Conservation (phyloP, 2,888 invertebrate genomes). For the Steinernema carpocapsae region DNA sequence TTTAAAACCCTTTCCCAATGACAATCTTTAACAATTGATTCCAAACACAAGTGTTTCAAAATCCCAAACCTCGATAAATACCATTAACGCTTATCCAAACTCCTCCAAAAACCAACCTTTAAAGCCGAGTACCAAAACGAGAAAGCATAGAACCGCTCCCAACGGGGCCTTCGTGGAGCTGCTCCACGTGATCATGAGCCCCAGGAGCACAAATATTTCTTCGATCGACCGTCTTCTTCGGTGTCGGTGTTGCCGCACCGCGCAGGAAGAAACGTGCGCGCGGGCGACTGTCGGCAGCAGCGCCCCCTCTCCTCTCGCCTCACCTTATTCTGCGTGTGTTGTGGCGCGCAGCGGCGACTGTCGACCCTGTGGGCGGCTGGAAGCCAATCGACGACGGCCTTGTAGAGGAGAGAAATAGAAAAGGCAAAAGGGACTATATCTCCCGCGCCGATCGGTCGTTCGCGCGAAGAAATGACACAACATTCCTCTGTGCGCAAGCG, state of each 20-base stretch:
- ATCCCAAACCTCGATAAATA: too few species aligned
- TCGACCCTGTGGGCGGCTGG: slow-evolving; percentile 11
- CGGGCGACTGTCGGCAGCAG: slow-evolving; percentile 8
- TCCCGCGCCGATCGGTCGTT: slow-evolving; percentile 20
- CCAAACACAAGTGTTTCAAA: too few species aligned
- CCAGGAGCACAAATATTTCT: not conserved
- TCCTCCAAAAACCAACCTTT: too few species aligned
- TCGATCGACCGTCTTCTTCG: not conserved
- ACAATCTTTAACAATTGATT: too few species aligned
- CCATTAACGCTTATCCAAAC: too few species aligned
- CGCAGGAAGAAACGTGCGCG: not conserved
- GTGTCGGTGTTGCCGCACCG: not conserved
- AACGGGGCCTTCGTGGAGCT: slow-evolving; percentile 6
- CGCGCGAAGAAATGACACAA: slow-evolving; percentile 5
- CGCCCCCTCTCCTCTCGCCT: not conserved
- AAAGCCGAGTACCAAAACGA: too few species aligned
- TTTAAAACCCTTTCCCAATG: too few species aligned
- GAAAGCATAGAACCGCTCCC: not conserved
- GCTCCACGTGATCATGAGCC: slow-evolving; percentile 23
- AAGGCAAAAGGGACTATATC: slow-evolving; percentile 18
- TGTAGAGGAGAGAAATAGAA: too few species aligned
- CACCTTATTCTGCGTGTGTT: slow-evolving; percentile 10
- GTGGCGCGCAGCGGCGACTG: not conserved
- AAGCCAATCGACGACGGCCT: not conserved
- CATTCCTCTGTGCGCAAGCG: not conserved